These are phyloP conservation scores for Eucidaris tribuloides DNA, from an alignment of 35 echinoderm and acorn worm genomes.

Conservation along the genomic window DNA sequence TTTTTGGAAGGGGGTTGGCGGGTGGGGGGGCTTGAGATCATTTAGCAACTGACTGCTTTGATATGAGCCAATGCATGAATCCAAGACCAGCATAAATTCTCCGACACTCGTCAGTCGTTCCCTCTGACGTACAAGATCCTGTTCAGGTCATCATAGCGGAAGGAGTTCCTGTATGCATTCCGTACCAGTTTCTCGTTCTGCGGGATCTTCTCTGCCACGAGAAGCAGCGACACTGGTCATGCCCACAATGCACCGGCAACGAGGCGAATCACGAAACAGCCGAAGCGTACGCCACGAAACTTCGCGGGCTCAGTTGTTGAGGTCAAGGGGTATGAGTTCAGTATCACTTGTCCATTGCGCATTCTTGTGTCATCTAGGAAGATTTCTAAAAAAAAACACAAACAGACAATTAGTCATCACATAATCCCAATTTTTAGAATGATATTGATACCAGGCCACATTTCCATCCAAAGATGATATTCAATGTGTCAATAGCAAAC, in stretches of 20 bases:
- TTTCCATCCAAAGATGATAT: too few relatives aligned
- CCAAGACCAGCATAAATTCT: constrained; percentile 81
- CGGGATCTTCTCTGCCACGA: constrained; percentile 86
- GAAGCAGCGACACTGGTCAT: constrained; percentile 78
- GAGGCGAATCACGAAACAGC: constrained; percentile 72
- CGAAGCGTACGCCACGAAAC: constrained; percentile 92
- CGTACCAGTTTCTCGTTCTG: constrained; percentile 56
- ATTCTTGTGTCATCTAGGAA: constrained; percentile 79
- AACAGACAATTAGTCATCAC: too few relatives aligned
- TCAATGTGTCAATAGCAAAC: too few relatives aligned
- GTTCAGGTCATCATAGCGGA: constrained; percentile 82
- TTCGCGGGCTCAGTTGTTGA: constrained; percentile 82
- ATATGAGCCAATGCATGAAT: constrained; percentile 93
- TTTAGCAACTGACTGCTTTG: constrained; percentile 60
- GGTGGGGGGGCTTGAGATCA: constrained; percentile 29
- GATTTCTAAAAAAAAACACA: constrained; percentile 42
- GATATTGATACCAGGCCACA: too few relatives aligned
- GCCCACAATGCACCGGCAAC: constrained; percentile 53
- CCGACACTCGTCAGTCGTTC: constrained; percentile 73
- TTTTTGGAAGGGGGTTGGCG: too few relatives aligned
- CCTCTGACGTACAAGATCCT: constrained; percentile 75
- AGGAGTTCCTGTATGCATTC: constrained; percentile 93
- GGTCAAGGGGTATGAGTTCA: constrained; percentile 74
- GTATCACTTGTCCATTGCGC: constrained; percentile 68
- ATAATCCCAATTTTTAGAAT: too few relatives aligned